Conservation (phyloP, 37 sponge, comb jelly and placozoan genomes). For the Cliona cf. orientalis region DNA sequence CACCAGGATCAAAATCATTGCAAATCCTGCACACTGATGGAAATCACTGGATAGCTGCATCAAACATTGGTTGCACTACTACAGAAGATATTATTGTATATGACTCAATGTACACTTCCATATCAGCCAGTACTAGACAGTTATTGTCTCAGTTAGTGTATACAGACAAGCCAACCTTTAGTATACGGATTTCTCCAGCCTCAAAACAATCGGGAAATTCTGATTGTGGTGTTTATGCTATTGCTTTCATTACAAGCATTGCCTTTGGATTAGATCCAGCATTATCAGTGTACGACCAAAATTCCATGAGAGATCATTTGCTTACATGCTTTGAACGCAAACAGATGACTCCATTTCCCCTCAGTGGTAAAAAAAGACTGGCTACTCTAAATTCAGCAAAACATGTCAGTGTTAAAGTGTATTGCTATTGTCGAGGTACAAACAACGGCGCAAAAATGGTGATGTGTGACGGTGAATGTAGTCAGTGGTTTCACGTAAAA, state of each 20-base stretch:
- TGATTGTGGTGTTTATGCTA: slow-evolving; percentile 18
- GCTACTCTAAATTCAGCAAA: no score
- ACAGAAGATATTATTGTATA: background rate
- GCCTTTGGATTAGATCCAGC: background rate
- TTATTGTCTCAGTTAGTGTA: background rate
- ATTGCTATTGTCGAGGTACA: no score
- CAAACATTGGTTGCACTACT: background rate
- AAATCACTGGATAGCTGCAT: background rate
- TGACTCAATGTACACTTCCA: slow-evolving; percentile 20
- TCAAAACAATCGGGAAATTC: background rate
- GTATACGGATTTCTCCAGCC: slow-evolving; percentile 3
- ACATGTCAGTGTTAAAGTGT: no score
- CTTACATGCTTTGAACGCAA: background rate
- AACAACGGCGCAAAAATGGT: no score
- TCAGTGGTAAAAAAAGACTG: background rate
- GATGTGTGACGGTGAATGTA: no score
- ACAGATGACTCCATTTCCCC: slow-evolving; percentile 6
- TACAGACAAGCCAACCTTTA: background rate
- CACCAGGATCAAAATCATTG: background rate
- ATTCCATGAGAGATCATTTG: background rate
- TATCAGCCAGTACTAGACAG: background rate
- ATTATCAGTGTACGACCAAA: background rate
- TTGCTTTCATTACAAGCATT: background rate
- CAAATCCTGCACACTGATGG: background rate
- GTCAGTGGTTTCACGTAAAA: no score